phyloP scores from a whole-genome alignment of 2,113 vertebrate species.

The Phycodurus eques region DNA sequence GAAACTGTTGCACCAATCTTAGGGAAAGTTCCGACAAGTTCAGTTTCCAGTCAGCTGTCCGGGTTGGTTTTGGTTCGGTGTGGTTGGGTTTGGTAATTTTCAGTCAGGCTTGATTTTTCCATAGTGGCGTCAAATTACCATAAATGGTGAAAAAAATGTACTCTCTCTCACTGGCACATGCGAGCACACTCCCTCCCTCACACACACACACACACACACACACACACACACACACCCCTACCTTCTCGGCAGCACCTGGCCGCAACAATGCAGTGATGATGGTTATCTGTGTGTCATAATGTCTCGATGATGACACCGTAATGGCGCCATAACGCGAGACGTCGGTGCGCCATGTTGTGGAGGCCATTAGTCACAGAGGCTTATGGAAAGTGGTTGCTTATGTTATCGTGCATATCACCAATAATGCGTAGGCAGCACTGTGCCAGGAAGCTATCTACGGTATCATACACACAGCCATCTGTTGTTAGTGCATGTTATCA shows the following conservation, averaged over 20 bases:
- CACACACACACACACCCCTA: neutral
- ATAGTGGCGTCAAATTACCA: too few relatives aligned
- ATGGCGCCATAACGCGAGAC: constrained; percentile 61
- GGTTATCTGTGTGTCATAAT: constrained; percentile 57
- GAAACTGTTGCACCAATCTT: neutral
- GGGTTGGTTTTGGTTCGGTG: neutral
- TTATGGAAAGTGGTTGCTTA: constrained; percentile 57
- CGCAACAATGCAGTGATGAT: constrained; percentile 46
- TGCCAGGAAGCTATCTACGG: constrained; percentile 53
- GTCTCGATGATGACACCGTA: constrained; percentile 31
- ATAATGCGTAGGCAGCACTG: constrained; percentile 15
- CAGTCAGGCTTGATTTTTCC: too few relatives aligned
- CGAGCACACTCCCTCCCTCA: too few relatives aligned
- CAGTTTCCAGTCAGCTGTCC: neutral
- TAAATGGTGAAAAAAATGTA: too few relatives aligned
- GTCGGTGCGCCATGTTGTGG: constrained; percentile 55
- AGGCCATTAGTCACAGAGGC: constrained; percentile 60
- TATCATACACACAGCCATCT: constrained; percentile 2
- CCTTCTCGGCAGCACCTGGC: constrained; percentile 39
- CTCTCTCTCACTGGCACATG: too few relatives aligned
- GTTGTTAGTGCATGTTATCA: constrained; percentile 16
- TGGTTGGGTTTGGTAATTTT: too few relatives aligned
- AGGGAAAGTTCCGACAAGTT: neutral
- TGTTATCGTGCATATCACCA: constrained; percentile 23
- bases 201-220: too few relatives aligned